phyloP scores from a whole-genome alignment of 30 jellyfish, hydroid and myxozoan genomes.

The Aurelia sp. region DNA sequence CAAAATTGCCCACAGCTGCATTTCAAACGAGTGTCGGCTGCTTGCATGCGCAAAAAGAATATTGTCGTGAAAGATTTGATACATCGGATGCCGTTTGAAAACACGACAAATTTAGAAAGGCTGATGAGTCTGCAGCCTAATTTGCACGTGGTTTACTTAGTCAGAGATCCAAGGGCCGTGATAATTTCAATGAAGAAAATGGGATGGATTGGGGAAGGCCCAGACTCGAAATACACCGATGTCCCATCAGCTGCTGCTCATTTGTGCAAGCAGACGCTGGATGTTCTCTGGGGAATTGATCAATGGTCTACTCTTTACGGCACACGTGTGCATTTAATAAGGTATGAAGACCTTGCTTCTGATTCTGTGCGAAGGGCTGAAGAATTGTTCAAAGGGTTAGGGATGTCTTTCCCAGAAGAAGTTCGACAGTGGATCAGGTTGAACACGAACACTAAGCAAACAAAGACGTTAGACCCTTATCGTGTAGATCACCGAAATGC shows the following conservation, averaged over 20 bases:
- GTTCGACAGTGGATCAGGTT: constrained; percentile 77
- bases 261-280: constrained; percentile 79
- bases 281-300: constrained; percentile 63
- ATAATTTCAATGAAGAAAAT: constrained; percentile 83
- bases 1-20: constrained; percentile 75
- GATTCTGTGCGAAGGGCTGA: constrained; percentile 61
- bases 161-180: constrained; percentile 98
- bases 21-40: constrained; percentile 48
- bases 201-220: constrained; percentile 91
- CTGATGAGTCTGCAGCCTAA: constrained; percentile 47
- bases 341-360: constrained; percentile 93
- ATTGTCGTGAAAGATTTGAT: constrained; percentile 87
- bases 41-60: constrained; percentile 65
- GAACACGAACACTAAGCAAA: constrained; percentile 76
- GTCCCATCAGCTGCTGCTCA: constrained; percentile 75
- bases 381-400: constrained; percentile 56
- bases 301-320: constrained; percentile 52
- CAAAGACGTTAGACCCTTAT: constrained; percentile 59
- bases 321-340: constrained; percentile 58
- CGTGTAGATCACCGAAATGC: constrained; percentile 86
- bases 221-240: constrained; percentile 60
- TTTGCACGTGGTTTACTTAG: constrained; percentile 71
- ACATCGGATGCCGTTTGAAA: constrained; percentile 76
- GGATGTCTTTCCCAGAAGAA: constrained; percentile 57
- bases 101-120: constrained; percentile 46